Conservation (phyloP, 2,888 invertebrate genomes). For the Oligia strigilis region DNA sequence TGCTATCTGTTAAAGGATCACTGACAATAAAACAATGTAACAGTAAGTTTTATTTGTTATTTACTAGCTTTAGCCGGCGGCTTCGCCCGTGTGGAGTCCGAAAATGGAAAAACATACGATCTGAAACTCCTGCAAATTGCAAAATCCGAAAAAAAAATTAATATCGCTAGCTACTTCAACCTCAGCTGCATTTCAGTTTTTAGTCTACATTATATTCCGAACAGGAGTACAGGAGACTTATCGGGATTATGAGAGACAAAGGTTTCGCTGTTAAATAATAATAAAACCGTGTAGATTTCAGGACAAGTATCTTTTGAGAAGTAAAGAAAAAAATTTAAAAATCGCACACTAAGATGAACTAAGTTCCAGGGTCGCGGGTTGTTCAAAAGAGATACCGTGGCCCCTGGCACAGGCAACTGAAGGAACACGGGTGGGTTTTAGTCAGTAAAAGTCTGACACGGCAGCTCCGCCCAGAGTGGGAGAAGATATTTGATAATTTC, state of each 20-base stretch:
- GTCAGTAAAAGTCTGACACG: no score
- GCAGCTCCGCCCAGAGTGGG: no score
- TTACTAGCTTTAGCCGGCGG: background rate
- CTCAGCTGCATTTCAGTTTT: background rate
- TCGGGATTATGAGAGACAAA: background rate
- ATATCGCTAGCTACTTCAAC: background rate
- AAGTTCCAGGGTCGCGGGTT: no score
- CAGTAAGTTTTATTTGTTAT: constrained; percentile 82
- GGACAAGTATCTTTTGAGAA: background rate
- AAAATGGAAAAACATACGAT: background rate
- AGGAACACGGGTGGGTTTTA: no score
- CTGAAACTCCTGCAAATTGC: background rate
- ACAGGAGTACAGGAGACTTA: background rate
- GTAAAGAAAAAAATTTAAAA: background rate
- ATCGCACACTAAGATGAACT: background rate
- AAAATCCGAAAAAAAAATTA: background rate
- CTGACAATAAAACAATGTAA: constrained; percentile 88
- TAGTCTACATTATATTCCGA: background rate
- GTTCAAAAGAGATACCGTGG: no score
- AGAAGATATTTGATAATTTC: no score
- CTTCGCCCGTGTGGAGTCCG: no score
- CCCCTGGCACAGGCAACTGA: no score
- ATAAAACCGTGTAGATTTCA: background rate
- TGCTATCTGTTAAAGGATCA: constrained; percentile 89
- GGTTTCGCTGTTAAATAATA: background rate